phyloP scores from a whole-genome alignment of 2,888 invertebrate species.

The Acronicta leporina region DNA sequence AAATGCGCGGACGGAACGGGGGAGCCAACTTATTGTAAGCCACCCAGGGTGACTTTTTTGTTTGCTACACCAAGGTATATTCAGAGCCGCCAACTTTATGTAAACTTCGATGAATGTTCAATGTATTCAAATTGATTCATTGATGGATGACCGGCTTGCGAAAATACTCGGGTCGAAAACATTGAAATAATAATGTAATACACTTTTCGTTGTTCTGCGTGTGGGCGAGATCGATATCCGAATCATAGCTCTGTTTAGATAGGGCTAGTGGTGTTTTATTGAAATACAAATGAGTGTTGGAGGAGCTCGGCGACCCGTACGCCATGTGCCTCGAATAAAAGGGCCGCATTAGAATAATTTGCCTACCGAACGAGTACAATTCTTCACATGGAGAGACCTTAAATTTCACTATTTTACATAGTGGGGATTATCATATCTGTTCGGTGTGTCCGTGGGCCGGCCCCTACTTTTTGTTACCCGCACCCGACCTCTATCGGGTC shows the following conservation, averaged over 20 bases:
- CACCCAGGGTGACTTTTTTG: constrained; percentile 69
- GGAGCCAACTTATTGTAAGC: constrained; percentile 65
- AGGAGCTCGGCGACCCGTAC: constrained; percentile 76
- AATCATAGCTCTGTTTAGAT: constrained; percentile 84
- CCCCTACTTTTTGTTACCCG: constrained; percentile 86
- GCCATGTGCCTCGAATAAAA: constrained; percentile 87
- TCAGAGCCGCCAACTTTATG: constrained; percentile 70
- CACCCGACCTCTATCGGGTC: constrained; percentile 85
- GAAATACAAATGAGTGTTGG: constrained; percentile 87
- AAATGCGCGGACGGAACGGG: constrained; percentile 62
- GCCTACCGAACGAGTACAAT: constrained; percentile 85
- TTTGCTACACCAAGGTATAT: constrained; percentile 66
- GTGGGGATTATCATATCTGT: constrained; percentile 88
- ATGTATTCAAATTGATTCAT: constrained; percentile 85
- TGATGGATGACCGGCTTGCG: constrained; percentile 74
- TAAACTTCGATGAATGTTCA: constrained; percentile 77
- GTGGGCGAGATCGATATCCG: constrained; percentile 63
- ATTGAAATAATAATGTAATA: constrained; percentile 72
- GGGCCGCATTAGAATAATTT: constrained; percentile 89
- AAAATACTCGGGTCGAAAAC: constrained; percentile 72
- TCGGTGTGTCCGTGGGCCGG: constrained; percentile 74
- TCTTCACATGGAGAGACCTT: constrained; percentile 89
- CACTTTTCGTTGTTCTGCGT: constrained; percentile 61
- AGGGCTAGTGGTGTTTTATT: constrained; percentile 87
- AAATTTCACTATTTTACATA: constrained; percentile 89